These are phyloP conservation scores for Turdus rufiventris DNA, from an alignment of 2,113 vertebrate species.

Conservation along the genomic window DNA sequence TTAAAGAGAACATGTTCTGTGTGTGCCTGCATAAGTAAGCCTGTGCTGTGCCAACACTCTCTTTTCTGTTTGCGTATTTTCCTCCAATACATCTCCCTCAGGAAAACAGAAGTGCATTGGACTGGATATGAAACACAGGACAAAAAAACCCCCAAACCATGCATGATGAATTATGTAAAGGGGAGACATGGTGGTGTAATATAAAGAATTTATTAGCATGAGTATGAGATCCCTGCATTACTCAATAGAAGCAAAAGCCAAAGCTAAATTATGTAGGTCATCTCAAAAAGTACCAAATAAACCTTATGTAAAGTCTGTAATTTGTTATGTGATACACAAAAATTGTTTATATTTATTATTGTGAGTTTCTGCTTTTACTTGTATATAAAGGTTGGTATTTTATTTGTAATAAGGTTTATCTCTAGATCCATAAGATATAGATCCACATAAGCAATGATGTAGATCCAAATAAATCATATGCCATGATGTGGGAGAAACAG, in stretches of 20 bases:
- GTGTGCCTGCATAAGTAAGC: neutral
- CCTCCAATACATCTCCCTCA: neutral
- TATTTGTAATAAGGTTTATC: neutral
- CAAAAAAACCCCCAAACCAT: neutral
- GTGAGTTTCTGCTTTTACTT: neutral
- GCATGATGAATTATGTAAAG: neutral
- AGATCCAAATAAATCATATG: neutral
- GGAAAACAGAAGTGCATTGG: neutral
- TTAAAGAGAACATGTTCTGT: neutral
- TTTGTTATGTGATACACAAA: neutral
- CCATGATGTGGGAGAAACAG: neutral
- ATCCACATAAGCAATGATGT: neutral
- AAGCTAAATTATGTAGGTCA: neutral
- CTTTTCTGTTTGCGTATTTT: neutral
- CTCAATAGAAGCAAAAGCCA: neutral
- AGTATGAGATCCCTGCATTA: neutral
- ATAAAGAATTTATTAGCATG: constrained; percentile 16
- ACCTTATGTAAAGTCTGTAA: neutral
- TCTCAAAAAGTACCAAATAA: neutral
- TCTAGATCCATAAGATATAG: neutral
- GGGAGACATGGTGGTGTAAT: neutral
- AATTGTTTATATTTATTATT: neutral
- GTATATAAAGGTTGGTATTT: neutral
- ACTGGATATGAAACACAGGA: neutral
- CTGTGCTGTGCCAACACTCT: neutral